phyloP scores from a whole-genome alignment of 2,888 invertebrate species.

The Monoplex corrugatus region DNA sequence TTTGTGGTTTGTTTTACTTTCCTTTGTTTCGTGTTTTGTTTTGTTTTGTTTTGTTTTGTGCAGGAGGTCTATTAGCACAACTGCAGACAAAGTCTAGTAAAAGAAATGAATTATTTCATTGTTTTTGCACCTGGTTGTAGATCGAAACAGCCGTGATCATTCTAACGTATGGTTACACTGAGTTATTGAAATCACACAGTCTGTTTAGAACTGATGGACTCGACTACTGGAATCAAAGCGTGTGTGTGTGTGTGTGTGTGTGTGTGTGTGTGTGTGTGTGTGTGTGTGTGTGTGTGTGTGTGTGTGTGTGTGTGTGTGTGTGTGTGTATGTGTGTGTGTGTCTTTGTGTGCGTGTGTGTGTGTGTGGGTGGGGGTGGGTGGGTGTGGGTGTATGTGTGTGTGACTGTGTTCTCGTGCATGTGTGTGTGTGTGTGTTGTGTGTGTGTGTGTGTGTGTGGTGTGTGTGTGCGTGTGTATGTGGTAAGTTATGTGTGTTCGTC shows the following conservation, averaged over 20 bases:
- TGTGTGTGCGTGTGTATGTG: neutral
- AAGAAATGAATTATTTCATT: no score
- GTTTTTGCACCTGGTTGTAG: no score
- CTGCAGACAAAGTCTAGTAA: no score
- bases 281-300: conserved; percentile 35
- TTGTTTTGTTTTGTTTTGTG: no score
- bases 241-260: neutral
- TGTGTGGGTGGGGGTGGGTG: conserved; percentile 12
- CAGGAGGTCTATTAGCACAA: no score
- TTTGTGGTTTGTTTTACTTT: no score
- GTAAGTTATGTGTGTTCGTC: neutral
- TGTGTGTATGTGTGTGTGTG: neutral
- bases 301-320: conserved; percentile 22
- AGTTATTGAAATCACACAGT: no score
- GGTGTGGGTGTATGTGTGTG: conserved; percentile 15
- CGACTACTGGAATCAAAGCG: neutral
- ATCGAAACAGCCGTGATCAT: no score
- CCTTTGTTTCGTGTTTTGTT: no score
- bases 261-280: conserved; percentile 16
- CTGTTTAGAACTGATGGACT: no score
- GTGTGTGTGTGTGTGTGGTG: neutral
- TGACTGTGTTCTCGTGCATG: neutral
- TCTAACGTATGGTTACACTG: no score
- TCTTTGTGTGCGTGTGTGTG: conserved; percentile 18
- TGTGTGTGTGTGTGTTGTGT: neutral